These are phyloP conservation scores for Cordilura impudica DNA, from an alignment of 2,888 invertebrate genomes.

Conservation along the genomic window DNA sequence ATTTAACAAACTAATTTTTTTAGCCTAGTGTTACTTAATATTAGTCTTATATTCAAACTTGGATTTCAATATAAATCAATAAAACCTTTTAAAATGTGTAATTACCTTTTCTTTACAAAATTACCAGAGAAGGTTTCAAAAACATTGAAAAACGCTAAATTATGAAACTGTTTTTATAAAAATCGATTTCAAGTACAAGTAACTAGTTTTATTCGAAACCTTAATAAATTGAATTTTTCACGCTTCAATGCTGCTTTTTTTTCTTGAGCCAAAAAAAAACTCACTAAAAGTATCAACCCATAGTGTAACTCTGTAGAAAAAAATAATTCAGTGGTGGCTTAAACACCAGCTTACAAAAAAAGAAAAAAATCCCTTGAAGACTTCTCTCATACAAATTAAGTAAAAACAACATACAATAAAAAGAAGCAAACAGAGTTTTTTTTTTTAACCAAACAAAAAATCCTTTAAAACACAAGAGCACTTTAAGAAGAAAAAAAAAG, in stretches of 20 bases:
- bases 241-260: constrained; percentile 24
- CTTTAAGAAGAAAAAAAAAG: constrained; percentile 40
- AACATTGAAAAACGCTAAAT: too few relatives aligned
- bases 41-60: too few relatives aligned
- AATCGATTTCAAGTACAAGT: constrained; percentile 30
- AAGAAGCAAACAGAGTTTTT: constrained; percentile 38
- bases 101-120: too few relatives aligned
- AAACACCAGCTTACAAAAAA: constrained; percentile 31
- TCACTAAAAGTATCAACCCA: constrained; percentile 46
- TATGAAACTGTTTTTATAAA: too few relatives aligned
- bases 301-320: constrained; percentile 19
- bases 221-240: constrained; percentile 50
- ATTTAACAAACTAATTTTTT: too few relatives aligned
- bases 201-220: constrained; percentile 25
- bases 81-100: too few relatives aligned
- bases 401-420: constrained; percentile 45
- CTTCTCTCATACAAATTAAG: constrained; percentile 52
- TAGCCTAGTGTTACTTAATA: too few relatives aligned
- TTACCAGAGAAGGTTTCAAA: too few relatives aligned
- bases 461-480: constrained; percentile 55
- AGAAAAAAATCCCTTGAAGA: constrained; percentile 26
- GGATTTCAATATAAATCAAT: too few relatives aligned
- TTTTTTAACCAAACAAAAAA: constrained; percentile 14
- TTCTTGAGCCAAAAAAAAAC: constrained; percentile 25
- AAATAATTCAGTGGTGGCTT: not conserved